These are phyloP conservation scores for Amphiprion ocellaris DNA, from an alignment of 2,113 vertebrate genomes.

Conservation along the genomic window DNA sequence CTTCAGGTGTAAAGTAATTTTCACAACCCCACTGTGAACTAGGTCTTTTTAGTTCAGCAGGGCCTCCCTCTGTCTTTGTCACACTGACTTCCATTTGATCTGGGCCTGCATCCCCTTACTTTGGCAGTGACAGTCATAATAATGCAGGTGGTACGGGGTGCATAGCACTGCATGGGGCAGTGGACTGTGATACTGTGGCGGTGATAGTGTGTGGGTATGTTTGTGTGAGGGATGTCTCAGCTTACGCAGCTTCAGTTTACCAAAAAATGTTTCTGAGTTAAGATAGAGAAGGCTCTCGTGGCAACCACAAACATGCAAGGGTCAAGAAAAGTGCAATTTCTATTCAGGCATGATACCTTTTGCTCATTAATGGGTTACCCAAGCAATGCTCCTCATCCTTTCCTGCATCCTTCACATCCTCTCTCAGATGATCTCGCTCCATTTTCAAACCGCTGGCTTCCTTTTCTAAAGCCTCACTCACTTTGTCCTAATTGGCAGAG, in stretches of 20 bases:
- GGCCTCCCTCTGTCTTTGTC: constrained; percentile 43
- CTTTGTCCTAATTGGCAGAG: constrained; percentile 43
- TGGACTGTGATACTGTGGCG: constrained; percentile 5
- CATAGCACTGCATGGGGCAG: constrained; percentile 16
- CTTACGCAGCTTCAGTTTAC: constrained; percentile 22
- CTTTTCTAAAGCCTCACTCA: neutral
- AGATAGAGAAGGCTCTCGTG: neutral
- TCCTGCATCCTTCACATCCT: constrained; percentile 4
- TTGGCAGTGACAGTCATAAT: constrained; percentile 48
- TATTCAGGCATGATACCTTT: neutral
- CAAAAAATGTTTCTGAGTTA: neutral
- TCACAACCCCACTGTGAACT: constrained; percentile 25
- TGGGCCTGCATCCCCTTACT: constrained; percentile 17
- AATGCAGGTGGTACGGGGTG: constrained; percentile 44
- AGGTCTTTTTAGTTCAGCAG: constrained; percentile 37
- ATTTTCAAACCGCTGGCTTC: neutral
- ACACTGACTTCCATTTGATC: constrained; percentile 45
- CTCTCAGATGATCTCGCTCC: neutral
- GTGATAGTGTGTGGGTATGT: neutral
- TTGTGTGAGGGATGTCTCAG: neutral
- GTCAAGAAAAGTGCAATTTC: constrained; percentile 24
- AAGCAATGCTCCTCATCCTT: neutral
- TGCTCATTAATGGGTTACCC: constrained; percentile 3
- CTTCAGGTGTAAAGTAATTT: constrained; percentile 12
- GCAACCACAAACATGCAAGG: neutral